A percentile compares a stretch with the other conserved stretches of the same genome.
Conservation (phyloP, 1,140 invertebrate species). For the Tetragonula clypearis region DNA sequence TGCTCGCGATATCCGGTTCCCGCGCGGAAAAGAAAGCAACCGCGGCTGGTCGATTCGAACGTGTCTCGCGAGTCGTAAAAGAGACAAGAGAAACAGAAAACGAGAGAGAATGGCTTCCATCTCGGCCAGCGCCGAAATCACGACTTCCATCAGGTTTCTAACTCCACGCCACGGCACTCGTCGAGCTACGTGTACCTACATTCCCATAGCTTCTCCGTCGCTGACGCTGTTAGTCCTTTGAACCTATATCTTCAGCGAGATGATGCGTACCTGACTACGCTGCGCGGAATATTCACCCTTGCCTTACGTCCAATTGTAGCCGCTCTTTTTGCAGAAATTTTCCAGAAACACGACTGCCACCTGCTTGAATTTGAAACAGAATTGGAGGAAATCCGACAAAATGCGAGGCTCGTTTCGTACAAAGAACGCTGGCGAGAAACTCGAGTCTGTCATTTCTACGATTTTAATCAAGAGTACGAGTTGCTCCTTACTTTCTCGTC, state of each 20-base stretch:
- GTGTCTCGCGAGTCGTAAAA: slow-evolving; percentile 48
- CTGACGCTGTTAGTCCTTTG: slow-evolving; percentile 27
- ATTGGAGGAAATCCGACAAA: not conserved
- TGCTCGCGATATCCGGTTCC: not conserved
- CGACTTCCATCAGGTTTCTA: slow-evolving; percentile 54
- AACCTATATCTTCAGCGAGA: slow-evolving; percentile 38
- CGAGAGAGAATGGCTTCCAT: slow-evolving; percentile 6
- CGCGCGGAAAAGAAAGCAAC: not conserved
- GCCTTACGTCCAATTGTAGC: slow-evolving; percentile 19
- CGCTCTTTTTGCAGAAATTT: not conserved
- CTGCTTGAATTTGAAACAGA: not conserved
- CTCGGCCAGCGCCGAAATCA: slow-evolving; percentile 51
- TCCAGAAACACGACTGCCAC: not conserved
- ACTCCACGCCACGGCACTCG: slow-evolving; percentile 38
- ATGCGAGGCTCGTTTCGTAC: too few relatives aligned
- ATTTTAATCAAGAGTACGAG: not conserved
- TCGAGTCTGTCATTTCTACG: not conserved
- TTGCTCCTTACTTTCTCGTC: too few relatives aligned
- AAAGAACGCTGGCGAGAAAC: too few relatives aligned
- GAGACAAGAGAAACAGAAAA: not conserved
- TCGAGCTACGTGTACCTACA: slow-evolving; percentile 48
- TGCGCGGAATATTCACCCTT: not conserved
- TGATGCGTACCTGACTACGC: slow-evolving; percentile 22
- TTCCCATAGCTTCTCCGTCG: slow-evolving; percentile 50
- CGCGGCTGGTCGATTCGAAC: slow-evolving; percentile 39